Evolutionary conservation across 2,888 invertebrate genomes (phyloP).

Genomic region (Stenodema calcarata): DNA sequence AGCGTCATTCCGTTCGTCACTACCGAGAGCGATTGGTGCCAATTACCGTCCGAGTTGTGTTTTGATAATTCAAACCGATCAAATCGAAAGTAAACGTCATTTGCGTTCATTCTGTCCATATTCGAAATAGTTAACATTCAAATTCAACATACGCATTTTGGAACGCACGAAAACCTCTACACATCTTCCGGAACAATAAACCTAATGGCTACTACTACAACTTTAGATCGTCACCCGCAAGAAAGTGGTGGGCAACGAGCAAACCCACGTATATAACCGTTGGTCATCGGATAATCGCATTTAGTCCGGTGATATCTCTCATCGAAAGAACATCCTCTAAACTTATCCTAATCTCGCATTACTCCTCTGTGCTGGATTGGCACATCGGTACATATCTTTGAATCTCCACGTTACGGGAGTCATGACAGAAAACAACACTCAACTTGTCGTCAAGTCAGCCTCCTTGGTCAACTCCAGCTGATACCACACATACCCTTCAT

Average conservation of each 20-base stretch:
- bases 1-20: not conserved
- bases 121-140: not conserved
- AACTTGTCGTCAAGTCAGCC: not conserved
- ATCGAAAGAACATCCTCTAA: not conserved
- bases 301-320: constrained; percentile 44
- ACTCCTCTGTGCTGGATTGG: not conserved
- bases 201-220: not conserved
- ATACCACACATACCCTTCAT: not conserved
- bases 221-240: not conserved
- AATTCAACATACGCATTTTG: not conserved
- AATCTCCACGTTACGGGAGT: not conserved
- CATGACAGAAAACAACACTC: not conserved
- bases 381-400: not conserved
- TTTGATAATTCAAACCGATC: not conserved
- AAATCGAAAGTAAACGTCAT: not conserved
- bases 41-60: not conserved
- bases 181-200: not conserved
- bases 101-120: not conserved
- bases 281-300: constrained; percentile 17
- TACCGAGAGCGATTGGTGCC: not conserved
- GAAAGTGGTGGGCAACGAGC: not conserved
- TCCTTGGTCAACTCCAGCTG: not conserved
- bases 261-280: constrained; percentile 29
- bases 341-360: not conserved
- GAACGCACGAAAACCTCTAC: not conserved